These are phyloP conservation scores for Syngnathus scovelli DNA, from an alignment of 2,113 vertebrate genomes.

Conservation along the genomic window DNA sequence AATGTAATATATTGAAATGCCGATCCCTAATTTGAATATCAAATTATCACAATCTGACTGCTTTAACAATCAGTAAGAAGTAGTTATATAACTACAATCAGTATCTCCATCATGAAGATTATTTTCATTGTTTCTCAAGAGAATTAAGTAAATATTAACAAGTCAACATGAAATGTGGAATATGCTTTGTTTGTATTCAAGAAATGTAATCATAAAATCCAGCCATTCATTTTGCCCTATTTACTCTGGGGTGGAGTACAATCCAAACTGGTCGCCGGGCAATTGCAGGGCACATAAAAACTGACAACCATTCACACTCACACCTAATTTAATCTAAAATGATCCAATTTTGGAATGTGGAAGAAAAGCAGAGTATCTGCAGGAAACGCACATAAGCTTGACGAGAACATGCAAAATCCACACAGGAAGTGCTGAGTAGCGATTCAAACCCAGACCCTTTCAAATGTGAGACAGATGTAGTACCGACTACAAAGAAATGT, in stretches of 20 bases:
- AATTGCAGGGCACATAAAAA: neutral
- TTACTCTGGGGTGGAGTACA: neutral
- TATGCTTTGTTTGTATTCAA: neutral
- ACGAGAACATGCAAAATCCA: too few species aligned
- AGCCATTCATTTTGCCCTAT: neutral
- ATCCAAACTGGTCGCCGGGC: neutral
- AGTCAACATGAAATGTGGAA: neutral
- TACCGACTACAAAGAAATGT: neutral
- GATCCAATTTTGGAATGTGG: neutral
- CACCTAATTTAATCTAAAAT: neutral
- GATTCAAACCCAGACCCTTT: neutral
- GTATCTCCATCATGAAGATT: neutral
- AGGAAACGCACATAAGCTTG: too few species aligned
- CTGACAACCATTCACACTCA: neutral
- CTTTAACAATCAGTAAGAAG: neutral
- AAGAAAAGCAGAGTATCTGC: too few species aligned
- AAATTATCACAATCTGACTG: neutral
- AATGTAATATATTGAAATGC: neutral
- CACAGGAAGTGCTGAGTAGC: neutral
- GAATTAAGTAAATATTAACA: neutral
- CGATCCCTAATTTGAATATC: neutral
- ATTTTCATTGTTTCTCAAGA: neutral
- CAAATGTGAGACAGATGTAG: neutral
- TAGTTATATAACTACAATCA: conserved; percentile 3
- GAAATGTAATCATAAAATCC: neutral